These are phyloP conservation scores for Ceramica pisi DNA, from an alignment of 2,888 invertebrate genomes.

Conservation along the genomic window DNA sequence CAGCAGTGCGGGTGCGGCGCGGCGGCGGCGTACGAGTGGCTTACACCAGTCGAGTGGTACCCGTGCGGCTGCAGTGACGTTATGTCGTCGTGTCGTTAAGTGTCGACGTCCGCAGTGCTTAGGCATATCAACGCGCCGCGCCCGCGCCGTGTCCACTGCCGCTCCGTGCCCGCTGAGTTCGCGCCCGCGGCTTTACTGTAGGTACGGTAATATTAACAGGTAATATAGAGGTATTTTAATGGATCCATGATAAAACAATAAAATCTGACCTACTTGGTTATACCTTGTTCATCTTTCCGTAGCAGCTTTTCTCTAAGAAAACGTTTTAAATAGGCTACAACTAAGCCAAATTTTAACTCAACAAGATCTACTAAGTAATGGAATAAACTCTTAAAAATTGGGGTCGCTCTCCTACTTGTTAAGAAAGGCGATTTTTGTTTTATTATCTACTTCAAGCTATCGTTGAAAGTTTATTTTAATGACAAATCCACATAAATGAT, in stretches of 20 bases:
- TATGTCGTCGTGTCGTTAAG: no score
- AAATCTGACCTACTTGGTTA: background rate
- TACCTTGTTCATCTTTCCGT: background rate
- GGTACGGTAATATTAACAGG: background rate
- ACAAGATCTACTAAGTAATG: constrained; percentile 14
- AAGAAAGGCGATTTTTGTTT: background rate
- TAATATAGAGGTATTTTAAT: background rate
- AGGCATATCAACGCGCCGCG: no score
- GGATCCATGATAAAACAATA: background rate
- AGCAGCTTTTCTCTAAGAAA: background rate
- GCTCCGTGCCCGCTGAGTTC: no score
- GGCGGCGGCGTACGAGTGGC: no score
- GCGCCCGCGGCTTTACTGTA: no score
- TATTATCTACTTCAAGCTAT: background rate
- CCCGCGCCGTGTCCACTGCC: no score
- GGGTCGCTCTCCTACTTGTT: constrained; percentile 1
- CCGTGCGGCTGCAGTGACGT: no score
- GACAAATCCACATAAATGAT: background rate
- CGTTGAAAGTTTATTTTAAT: background rate
- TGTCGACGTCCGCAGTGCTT: no score
- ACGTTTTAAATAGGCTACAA: background rate
- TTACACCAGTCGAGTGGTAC: no score
- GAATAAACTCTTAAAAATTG: constrained; percentile 20
- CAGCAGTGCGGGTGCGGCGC: no score
- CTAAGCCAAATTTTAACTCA: background rate